phyloP scores from a whole-genome alignment of 2,797 vertebrate species.

The Ctenopoma multispine region DNA sequence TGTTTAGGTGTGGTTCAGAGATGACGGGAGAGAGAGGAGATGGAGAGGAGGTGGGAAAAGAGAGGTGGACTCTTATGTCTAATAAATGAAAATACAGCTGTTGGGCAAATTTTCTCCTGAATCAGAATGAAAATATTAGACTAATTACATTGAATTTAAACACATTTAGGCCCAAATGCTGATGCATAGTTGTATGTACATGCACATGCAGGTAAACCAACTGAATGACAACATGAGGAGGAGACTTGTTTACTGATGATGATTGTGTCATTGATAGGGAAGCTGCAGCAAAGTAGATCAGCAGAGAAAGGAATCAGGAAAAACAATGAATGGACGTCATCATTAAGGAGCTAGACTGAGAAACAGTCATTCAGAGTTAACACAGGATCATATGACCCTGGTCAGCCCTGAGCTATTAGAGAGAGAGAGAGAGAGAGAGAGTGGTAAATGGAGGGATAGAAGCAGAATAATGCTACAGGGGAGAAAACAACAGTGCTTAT shows the following conservation, averaged over 20 bases:
- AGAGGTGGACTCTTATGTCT: not conserved
- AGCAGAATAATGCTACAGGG: slow-evolving; percentile 19
- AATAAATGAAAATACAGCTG: not conserved
- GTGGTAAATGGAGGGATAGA: slow-evolving; percentile 10
- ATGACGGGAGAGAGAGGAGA: slow-evolving; percentile 12
- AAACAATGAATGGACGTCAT: not conserved
- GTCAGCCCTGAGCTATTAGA: slow-evolving; percentile 71
- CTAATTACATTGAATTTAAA: not conserved
- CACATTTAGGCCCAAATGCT: not conserved
- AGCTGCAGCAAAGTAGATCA: not conserved
- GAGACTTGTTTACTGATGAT: not conserved
- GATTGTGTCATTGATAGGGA: not conserved
- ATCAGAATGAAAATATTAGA: not conserved
- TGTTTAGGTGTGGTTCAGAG: slow-evolving; percentile 67
- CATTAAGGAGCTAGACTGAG: not conserved
- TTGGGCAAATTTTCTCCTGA: not conserved
- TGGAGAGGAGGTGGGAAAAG: not conserved
- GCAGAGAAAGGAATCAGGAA: not conserved
- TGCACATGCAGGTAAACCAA: not conserved
- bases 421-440: slow-evolving; percentile 20
- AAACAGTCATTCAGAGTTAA: slow-evolving; percentile 47
- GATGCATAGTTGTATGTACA: not conserved
- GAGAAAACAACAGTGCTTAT: slow-evolving; percentile 17
- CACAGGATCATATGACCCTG: slow-evolving; percentile 73
- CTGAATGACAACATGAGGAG: not conserved